phyloP scores from a whole-genome alignment of 2,888 invertebrate genomes.

The Malacosoma neustria region DNA sequence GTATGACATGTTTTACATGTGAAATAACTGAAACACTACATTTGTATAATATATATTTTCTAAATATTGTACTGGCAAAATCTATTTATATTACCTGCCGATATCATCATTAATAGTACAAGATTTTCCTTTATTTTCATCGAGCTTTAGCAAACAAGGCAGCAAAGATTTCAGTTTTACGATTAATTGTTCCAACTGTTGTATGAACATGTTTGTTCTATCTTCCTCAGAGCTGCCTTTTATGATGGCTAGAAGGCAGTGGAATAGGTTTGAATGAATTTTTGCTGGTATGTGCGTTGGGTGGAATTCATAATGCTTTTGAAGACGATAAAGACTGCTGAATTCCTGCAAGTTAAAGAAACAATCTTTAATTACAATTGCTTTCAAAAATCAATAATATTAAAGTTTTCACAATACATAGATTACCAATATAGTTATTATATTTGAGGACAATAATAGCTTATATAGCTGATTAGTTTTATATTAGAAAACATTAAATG shows the following conservation, averaged over 20 bases:
- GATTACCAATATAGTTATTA: no score
- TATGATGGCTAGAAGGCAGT: slow-evolving; percentile 52
- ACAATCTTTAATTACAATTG: no score
- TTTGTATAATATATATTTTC: no score
- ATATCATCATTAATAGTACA: slow-evolving; percentile 54
- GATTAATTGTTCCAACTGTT: slow-evolving; percentile 52
- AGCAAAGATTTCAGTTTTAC: slow-evolving; percentile 44
- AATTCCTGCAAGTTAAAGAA: slow-evolving; percentile 61
- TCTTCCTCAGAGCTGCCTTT: slow-evolving; percentile 42
- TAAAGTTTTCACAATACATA: no score
- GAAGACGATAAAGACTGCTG: slow-evolving; percentile 49
- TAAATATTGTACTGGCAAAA: no score
- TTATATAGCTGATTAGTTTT: no score
- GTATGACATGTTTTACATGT: no score
- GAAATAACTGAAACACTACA: no score
- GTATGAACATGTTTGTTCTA: slow-evolving; percentile 46
- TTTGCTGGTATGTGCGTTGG: slow-evolving; percentile 54
- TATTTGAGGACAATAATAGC: no score
- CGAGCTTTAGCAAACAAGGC: slow-evolving; percentile 45
- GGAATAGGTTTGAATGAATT: slow-evolving; percentile 53
- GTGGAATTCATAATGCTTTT: slow-evolving; percentile 54
- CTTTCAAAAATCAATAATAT: no score
- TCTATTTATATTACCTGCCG: slow-evolving; percentile 52
- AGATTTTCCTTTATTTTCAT: slow-evolving; percentile 28
- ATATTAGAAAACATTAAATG: no score